Conservation (phyloP, 1,140 invertebrate species). For the Coptotermes formosanus region DNA sequence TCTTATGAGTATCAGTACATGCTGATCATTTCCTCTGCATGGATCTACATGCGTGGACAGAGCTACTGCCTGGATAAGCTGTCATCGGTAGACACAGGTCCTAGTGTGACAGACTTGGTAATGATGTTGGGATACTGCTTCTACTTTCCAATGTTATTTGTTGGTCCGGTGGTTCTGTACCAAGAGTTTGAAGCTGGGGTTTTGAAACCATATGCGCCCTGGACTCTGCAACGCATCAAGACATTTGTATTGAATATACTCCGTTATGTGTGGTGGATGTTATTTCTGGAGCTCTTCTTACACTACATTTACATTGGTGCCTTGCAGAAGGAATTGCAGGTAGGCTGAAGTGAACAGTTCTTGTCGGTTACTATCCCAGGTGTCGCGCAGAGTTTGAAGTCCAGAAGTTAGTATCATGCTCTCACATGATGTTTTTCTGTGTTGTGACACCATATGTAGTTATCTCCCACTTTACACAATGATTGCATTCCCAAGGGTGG, state of each 20-base stretch:
- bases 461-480: too few relatives aligned
- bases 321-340: background rate
- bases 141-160: background rate
- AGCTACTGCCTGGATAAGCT: conserved; percentile 11
- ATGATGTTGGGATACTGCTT: conserved; percentile 13
- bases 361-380: too few relatives aligned
- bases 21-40: background rate
- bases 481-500: too few relatives aligned
- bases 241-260: background rate
- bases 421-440: too few relatives aligned
- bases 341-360: background rate
- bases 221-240: background rate
- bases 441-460: too few relatives aligned
- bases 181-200: conserved; percentile 20
- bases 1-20: background rate
- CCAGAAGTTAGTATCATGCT: too few relatives aligned
- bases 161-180: background rate
- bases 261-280: background rate
- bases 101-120: background rate
- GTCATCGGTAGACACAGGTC: background rate
- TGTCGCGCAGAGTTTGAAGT: too few relatives aligned
- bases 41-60: background rate
- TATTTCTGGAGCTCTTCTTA: background rate
- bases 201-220: background rate
- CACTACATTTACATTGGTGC: background rate